phyloP scores from a whole-genome alignment of 2,113 vertebrate genomes.

The Pelodiscus sinensis region DNA sequence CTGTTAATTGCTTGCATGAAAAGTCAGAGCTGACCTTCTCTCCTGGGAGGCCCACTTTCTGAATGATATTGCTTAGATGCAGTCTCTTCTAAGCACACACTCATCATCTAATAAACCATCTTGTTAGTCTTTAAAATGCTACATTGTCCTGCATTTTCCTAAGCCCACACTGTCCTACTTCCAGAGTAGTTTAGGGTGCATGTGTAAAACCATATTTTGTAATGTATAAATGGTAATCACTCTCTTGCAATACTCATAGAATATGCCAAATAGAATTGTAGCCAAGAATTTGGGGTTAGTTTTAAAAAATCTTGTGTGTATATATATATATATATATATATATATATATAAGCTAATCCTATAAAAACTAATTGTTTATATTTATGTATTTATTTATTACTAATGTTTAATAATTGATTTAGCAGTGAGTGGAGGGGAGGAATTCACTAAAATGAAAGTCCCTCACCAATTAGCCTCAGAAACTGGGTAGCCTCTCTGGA shows the following conservation, averaged over 20 bases:
- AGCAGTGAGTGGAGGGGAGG: not conserved
- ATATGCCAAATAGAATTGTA: not conserved
- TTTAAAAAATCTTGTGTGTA: not conserved
- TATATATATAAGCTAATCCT: not conserved
- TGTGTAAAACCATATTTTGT: not conserved
- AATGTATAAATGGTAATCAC: not conserved
- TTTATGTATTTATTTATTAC: no score
- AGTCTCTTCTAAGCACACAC: not conserved
- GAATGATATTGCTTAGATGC: not conserved
- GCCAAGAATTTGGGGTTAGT: not conserved
- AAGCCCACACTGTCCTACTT: not conserved
- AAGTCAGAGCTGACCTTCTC: constrained; percentile 17
- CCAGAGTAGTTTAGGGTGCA: not conserved
- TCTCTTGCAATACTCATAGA: not conserved
- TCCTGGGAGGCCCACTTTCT: not conserved
- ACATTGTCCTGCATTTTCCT: no score
- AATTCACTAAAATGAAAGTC: not conserved
- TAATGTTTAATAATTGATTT: not conserved
- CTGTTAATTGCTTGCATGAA: not conserved
- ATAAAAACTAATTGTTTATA: not conserved
- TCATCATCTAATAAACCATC: no score
- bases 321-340: not conserved
- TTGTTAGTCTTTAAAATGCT: no score
- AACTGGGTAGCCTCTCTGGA: not conserved
- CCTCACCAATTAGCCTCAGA: not conserved